Evolutionary conservation across 2,113 vertebrate genomes (phyloP), one percentile per base, ranked within the genome.

Genomic region (Nothocercus nigrocapillus): DNA sequence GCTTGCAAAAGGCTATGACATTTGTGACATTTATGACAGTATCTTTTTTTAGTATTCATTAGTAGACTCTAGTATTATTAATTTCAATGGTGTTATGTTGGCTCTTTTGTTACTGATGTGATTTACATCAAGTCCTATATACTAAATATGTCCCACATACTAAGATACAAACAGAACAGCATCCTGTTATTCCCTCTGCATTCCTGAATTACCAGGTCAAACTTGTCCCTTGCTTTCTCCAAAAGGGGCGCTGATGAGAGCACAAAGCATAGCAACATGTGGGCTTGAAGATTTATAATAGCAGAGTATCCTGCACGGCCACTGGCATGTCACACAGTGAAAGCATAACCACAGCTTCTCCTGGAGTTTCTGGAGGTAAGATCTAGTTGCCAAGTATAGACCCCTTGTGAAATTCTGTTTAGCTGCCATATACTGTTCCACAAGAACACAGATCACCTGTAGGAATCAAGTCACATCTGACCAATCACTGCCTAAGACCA

Each of bases 331-430:
- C 77, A 51, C 18, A 59, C 21, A 16, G 66, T 6, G 40, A 53
- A 61, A 64, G 27, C 62, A 42, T 20, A 84, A 42, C 8, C 21
- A 72, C 47, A 90, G 7, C 2, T 44, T 64, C 66, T 90, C n/a
- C 51, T 36, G n/a, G 27, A 59, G 22, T 49, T 21, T 13, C 9
- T 25, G 32, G 19, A 85, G 17, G 61, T 8, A 28, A 70, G 9
- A 47, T 21, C n/a, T 1, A 5, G 4, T 7, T 69, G 75, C 32
- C 10, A 68, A 79, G 64, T 2, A 0, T 0, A 14, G 47, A 22
- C 14, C 5, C 67, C 11, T 34, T 42, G 13, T 81, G 63, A 92
- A 34, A 80, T 62, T 20, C 20, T 18, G 19, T 27, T 95, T 25
- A 27, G 13, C 19, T 9, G 82, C 25, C 49, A 88, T 58, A 76